A percentile compares a stretch with the other conserved stretches of the same genome.
phyloP scores from a whole-genome alignment of 2,888 invertebrate genomes.

The Xestobium rufovillosum region DNA sequence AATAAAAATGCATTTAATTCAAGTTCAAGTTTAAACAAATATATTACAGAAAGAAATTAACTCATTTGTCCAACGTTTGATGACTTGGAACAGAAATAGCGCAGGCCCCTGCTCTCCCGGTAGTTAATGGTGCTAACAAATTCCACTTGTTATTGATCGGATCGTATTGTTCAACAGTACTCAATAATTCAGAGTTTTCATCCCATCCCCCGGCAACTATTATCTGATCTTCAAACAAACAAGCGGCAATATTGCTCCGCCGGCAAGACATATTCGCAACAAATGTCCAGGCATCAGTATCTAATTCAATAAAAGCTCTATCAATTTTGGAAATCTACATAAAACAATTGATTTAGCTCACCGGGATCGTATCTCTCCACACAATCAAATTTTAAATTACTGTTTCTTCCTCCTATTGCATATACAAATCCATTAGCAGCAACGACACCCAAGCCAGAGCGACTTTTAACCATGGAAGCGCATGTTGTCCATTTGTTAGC shows the following conservation, averaged over 20 bases:
- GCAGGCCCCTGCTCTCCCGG: conserved; percentile 83
- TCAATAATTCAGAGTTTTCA: conserved; percentile 82
- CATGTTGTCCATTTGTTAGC: conserved; percentile 76
- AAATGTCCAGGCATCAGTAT: conserved; percentile 79
- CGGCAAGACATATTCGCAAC: conserved; percentile 77
- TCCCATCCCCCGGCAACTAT: conserved; percentile 86
- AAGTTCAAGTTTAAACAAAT: too few species aligned
- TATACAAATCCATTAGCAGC: conserved; percentile 84
- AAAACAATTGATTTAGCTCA: conserved; percentile 24
- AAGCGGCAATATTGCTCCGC: conserved; percentile 83
- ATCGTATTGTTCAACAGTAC: conserved; percentile 84
- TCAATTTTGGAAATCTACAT: too few species aligned
- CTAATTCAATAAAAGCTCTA: conserved; percentile 51
- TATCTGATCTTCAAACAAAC: conserved; percentile 73
- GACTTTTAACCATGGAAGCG: conserved; percentile 77
- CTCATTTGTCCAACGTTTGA: not conserved
- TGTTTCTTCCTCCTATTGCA: conserved; percentile 90
- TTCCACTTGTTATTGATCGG: conserved; percentile 74
- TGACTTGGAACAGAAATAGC: conserved; percentile 55
- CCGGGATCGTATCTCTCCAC: conserved; percentile 76
- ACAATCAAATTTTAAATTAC: conserved; percentile 78
- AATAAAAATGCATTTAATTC: too few species aligned
- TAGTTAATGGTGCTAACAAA: conserved; percentile 68
- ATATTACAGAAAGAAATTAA: too few species aligned
- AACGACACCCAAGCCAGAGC: conserved; percentile 85